Percentiles rank a stretch among this genome's conserved stretches.
phyloP scores from a whole-genome alignment of 2,113 vertebrate genomes.

The Nanorana parkeri region DNA sequence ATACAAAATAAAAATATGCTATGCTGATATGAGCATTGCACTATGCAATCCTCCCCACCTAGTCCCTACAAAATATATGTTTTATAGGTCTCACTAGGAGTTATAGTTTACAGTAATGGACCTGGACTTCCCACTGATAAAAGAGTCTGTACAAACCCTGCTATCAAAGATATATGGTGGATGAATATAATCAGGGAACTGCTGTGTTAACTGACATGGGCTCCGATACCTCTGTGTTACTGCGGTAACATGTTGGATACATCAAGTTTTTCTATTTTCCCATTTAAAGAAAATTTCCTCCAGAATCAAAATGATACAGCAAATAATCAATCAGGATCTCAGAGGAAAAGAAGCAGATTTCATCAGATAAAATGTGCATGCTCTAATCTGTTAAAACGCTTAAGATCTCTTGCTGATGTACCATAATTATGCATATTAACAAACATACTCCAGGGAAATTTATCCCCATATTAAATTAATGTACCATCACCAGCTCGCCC shows the following conservation, averaged over 20 bases:
- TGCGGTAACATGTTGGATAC: background rate
- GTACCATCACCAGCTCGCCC: background rate
- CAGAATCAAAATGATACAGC: conserved; percentile 28
- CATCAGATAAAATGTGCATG: conserved; percentile 35
- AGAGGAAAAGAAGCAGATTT: conserved; percentile 18
- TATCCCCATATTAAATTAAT: conserved; percentile 47
- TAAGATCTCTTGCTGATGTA: conserved; percentile 40
- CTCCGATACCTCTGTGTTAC: conserved; percentile 13
- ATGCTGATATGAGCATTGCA: conserved; percentile 47
- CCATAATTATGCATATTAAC: conserved; percentile 44
- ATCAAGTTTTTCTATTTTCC: background rate
- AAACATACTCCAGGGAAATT: conserved; percentile 43
- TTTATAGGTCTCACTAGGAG: conserved; percentile 21
- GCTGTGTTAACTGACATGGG: background rate
- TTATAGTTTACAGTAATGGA: conserved; percentile 22
- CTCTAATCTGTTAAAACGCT: conserved; percentile 42
- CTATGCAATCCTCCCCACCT: conserved; percentile 28
- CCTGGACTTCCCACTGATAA: conserved; percentile 27
- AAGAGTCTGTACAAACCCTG: conserved; percentile 10
- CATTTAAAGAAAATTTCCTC: conserved; percentile 22
- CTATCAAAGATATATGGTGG: conserved; percentile 6
- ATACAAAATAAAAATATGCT: too few species aligned
- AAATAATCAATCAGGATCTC: conserved; percentile 38
- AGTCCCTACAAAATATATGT: conserved; percentile 4
- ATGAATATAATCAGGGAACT: background rate